These are phyloP conservation scores for Drosophila mercatorum DNA, from an alignment of 2,888 invertebrate genomes.

Conservation along the genomic window DNA sequence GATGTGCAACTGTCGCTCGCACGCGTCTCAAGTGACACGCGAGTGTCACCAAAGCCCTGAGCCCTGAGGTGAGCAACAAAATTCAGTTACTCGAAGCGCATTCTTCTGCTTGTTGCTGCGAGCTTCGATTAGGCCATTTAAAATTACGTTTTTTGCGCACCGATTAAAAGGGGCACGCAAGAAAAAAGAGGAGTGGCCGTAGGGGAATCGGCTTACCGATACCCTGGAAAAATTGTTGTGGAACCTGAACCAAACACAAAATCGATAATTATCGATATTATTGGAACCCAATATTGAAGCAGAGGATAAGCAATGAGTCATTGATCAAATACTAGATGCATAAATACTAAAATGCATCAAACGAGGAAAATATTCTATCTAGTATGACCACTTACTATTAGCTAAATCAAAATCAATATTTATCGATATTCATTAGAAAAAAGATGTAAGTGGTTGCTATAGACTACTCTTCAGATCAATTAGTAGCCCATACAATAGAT, in stretches of 20 bases:
- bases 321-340: too few relatives aligned
- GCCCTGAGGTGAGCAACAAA: conserved; percentile 40
- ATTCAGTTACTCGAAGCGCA: conserved; percentile 31
- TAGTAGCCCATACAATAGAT: too few relatives aligned
- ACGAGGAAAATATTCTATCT: too few relatives aligned
- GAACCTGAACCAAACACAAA: background rate
- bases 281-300: too few relatives aligned
- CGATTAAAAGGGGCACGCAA: background rate
- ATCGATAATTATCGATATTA: too few relatives aligned
- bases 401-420: too few relatives aligned
- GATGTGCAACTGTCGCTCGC: conserved; percentile 78
- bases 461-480: too few relatives aligned
- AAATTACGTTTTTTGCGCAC: conserved; percentile 36
- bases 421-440: too few relatives aligned
- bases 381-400: too few relatives aligned
- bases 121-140: conserved; percentile 59
- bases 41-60: conserved; percentile 57
- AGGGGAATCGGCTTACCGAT: background rate
- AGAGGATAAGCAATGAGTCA: too few relatives aligned
- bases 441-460: too few relatives aligned
- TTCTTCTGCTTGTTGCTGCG: conserved; percentile 32
- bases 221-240: background rate
- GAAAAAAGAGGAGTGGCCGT: background rate
- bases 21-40: conserved; percentile 84
- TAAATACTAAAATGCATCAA: too few relatives aligned